Evolutionary conservation across 2,797 vertebrate species (phyloP).

Genomic region (Sebastes oblongus): DNA sequence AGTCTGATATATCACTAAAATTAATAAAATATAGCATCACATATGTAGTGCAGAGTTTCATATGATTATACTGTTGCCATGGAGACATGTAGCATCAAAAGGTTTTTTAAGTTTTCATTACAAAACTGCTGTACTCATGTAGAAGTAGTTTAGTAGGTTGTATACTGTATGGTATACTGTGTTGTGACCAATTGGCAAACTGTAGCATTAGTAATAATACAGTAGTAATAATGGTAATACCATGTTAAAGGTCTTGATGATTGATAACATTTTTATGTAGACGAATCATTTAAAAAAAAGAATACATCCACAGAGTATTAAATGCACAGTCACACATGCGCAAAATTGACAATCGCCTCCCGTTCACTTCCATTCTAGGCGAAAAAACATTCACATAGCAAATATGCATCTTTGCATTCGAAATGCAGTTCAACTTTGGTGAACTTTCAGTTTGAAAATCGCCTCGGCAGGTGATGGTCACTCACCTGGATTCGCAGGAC

Average conservation of each 20-base stretch:
- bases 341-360: too few species aligned
- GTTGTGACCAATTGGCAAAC: not conserved
- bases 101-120: not conserved
- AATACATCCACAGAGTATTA: too few species aligned
- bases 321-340: too few species aligned
- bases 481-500: accelerated
- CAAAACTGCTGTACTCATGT: not conserved
- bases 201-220: not conserved
- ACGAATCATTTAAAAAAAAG: too few species aligned
- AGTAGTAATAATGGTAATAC: not conserved
- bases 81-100: not conserved
- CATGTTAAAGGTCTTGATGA: too few species aligned
- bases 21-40: not conserved
- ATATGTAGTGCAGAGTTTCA: not conserved
- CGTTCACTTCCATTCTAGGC: too few species aligned
- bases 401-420: accelerated
- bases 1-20: not conserved
- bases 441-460: too few species aligned
- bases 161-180: too few species aligned
- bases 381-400: too few species aligned
- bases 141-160: not conserved
- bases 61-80: not conserved
- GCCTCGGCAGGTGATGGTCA: too few species aligned
- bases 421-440: too few species aligned
- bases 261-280: too few species aligned